Evolutionary conservation across 2,888 invertebrate species (phyloP), one percentile per base, ranked within the genome.

Genomic region (Callyntrura guangdongensis): DNA sequence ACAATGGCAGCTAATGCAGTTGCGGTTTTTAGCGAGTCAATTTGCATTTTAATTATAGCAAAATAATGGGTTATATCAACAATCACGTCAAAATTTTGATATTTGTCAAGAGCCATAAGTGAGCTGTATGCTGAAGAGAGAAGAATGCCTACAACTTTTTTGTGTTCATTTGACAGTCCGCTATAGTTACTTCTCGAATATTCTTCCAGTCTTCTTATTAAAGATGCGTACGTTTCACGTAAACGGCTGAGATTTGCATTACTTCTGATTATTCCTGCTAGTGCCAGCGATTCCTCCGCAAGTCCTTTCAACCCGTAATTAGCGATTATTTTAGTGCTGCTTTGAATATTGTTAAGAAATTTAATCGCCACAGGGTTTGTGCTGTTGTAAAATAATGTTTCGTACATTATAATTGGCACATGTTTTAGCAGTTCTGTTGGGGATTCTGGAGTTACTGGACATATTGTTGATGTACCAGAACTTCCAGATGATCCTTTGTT

Each of bases 91-190:
- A 0, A 22, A 11, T 36, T 36, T n/a, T 14, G n/a, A 12, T 5
- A 0, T 9, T 1, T 1, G 9, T 14, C 12, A n/a, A 69, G 25
- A 3, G 4, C 2, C 3, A 25, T 69, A 0, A 25, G 0, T 0
- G 11, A 27, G 25, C 25, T 3, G 4, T 8, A 3, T 3, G 11
- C 9, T 0, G 20, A 27, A 22, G 69, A 12, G 12, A 69, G 69
- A 25, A 69, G 69, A 22, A 69, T 69, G 69, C 27, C n/a, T 4
- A 69, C n/a, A 3, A 69, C 4, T 69, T 69, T 69, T 25, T 69
- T 5, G 0, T 25, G 27, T 69, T 69, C 69, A 1, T 22, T 22
- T 5, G 69, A 3, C 25, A 25, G 2, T 0, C 5, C 2, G 6
- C 11, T 0, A 11, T 4, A 25, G 20, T 25, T 4, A 4, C 25